phyloP scores from a whole-genome alignment of 2,113 vertebrate genomes.

The Nymphicus hollandicus region DNA sequence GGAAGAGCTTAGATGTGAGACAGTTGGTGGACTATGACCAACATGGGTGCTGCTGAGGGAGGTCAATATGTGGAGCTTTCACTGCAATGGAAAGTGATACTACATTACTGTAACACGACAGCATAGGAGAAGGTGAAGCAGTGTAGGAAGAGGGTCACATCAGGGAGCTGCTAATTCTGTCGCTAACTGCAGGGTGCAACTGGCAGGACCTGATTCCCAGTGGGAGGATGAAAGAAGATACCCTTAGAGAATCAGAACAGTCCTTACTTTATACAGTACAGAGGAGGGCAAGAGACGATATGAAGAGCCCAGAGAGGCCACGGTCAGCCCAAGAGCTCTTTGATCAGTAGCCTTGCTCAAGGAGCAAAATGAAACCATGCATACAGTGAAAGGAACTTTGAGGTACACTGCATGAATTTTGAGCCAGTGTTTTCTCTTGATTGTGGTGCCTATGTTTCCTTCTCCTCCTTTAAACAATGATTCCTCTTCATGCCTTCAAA shows the following conservation, averaged over 20 bases:
- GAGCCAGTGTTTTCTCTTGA: not conserved
- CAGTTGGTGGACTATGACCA: not conserved
- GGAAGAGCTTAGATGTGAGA: not conserved
- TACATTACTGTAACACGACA: not conserved
- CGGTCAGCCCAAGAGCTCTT: not conserved
- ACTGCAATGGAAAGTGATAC: not conserved
- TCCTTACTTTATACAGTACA: not conserved
- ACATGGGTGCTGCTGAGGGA: not conserved
- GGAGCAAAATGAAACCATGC: not conserved
- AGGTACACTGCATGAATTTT: not conserved
- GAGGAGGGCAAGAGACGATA: not conserved
- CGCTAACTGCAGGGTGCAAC: not conserved
- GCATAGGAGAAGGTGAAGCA: accelerated
- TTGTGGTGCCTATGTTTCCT: not conserved
- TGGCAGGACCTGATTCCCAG: not conserved
- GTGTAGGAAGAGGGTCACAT: not conserved
- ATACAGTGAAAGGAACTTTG: not conserved
- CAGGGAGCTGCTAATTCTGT: not conserved
- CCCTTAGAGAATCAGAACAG: not conserved
- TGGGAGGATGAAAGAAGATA: not conserved
- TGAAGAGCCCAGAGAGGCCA: not conserved
- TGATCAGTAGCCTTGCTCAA: not conserved
- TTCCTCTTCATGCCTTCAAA: not conserved
- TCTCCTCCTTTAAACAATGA: not conserved
- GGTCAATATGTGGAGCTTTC: not conserved